Conservation (phyloP, 2,113 vertebrate genomes). For the Phoxinus phoxinus region DNA sequence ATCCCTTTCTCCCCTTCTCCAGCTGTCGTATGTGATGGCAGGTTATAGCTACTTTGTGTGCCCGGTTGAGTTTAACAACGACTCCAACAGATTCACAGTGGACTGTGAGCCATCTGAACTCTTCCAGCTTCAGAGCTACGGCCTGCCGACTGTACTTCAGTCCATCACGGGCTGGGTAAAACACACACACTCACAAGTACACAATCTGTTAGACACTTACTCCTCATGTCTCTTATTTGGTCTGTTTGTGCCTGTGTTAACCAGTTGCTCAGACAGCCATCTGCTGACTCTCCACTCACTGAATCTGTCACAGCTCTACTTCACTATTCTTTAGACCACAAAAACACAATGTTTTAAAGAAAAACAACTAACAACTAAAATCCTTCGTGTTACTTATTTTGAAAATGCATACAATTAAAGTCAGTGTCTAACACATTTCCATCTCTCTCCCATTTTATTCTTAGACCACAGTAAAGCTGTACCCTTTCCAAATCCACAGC, state of each 20-base stretch:
- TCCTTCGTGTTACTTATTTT: not conserved
- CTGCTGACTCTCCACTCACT: not conserved
- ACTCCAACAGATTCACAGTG: constrained; percentile 96
- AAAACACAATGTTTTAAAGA: not conserved
- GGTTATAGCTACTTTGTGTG: constrained; percentile 96
- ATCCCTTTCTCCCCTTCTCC: not conserved
- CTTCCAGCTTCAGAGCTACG: constrained; percentile 93
- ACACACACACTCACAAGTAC: constrained; percentile 7
- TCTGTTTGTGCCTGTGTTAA: not conserved
- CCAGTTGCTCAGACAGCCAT: not conserved
- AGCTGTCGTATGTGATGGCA: constrained; percentile 96
- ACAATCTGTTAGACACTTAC: not conserved
- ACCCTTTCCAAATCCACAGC: constrained; percentile 98
- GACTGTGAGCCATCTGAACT: constrained; percentile 93
- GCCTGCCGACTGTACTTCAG: constrained; percentile 84
- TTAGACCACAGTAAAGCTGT: constrained; percentile 90
- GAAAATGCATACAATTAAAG: not conserved
- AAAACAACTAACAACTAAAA: not conserved
- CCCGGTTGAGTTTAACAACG: constrained; percentile 96
- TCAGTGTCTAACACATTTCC: not conserved
- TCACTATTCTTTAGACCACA: not conserved
- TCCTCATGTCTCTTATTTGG: not conserved
- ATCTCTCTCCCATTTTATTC: constrained; percentile 27
- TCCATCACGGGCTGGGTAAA: constrained; percentile 90
- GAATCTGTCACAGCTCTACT: not conserved